These are phyloP conservation scores for Diadophis punctatus DNA, from an alignment of 2,113 vertebrate genomes.

Conservation along the genomic window DNA sequence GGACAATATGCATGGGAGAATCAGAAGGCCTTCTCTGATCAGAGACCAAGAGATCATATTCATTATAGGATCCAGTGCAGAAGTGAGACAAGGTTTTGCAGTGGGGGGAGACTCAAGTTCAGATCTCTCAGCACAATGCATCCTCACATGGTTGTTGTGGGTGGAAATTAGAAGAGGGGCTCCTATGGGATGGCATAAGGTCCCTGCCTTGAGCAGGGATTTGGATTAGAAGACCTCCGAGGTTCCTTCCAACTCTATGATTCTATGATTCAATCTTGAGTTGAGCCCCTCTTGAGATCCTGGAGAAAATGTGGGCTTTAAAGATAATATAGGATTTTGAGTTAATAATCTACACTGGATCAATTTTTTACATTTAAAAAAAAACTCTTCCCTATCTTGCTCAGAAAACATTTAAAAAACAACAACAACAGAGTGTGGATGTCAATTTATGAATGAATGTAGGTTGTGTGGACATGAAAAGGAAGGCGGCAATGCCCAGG, in stretches of 20 bases:
- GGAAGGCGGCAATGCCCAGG: background rate
- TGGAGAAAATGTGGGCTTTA: background rate
- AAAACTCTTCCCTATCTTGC: background rate
- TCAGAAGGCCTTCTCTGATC: background rate
- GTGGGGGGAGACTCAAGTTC: background rate
- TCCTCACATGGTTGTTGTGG: background rate
- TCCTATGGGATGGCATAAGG: background rate
- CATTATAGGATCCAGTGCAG: background rate
- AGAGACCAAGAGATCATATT: background rate
- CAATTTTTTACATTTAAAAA: background rate
- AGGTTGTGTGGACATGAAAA: background rate
- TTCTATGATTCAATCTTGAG: background rate
- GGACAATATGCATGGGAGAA: background rate
- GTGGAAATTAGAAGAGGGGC: background rate
- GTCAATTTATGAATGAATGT: constrained; percentile 14
- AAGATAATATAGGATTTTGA: background rate
- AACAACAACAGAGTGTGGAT: background rate
- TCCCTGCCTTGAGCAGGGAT: background rate
- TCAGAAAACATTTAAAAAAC: background rate
- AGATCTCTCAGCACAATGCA: background rate
- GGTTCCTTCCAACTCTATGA: background rate
- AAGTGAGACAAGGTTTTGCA: background rate
- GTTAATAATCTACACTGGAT: background rate
- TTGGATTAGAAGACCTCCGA: background rate
- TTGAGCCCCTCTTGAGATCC: background rate